Conservation (phyloP, 2,113 vertebrate genomes). For the Struthidea cinerea region DNA sequence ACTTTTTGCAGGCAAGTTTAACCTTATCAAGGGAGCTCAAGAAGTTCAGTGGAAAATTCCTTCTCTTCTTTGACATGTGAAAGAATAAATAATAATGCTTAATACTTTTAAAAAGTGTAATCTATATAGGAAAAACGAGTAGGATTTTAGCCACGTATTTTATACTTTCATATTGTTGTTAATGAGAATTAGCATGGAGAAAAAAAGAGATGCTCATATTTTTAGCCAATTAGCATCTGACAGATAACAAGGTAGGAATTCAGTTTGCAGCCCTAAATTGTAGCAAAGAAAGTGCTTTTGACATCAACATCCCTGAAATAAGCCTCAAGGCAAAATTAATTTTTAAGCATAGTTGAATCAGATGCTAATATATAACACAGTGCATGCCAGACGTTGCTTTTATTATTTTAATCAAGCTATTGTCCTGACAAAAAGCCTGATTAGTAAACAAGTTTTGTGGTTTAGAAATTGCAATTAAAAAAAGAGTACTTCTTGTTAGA, state of each 20-base stretch:
- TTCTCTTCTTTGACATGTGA: not conserved
- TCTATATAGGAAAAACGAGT: not conserved
- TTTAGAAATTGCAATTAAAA: not conserved
- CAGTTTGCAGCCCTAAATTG: not conserved
- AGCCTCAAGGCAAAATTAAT: not conserved
- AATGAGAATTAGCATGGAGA: not conserved
- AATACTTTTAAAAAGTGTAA: not conserved
- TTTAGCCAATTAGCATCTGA: not conserved
- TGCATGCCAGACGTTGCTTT: not conserved
- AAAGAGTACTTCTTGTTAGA: not conserved
- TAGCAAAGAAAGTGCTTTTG: not conserved
- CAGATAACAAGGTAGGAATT: not conserved
- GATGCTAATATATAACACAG: not conserved
- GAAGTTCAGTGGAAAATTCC: not conserved
- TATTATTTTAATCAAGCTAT: not conserved
- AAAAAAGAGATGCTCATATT: not conserved
- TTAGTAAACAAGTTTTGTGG: not conserved
- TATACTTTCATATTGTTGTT: not conserved
- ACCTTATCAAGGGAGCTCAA: not conserved
- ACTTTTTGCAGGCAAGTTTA: not conserved
- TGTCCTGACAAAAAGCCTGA: not conserved
- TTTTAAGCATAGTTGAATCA: not conserved
- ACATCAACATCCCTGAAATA: not conserved
- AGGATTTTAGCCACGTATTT: not conserved
- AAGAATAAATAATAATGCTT: not conserved